phyloP scores from a whole-genome alignment of 1,140 invertebrate species.

The Bombus huntii region DNA sequence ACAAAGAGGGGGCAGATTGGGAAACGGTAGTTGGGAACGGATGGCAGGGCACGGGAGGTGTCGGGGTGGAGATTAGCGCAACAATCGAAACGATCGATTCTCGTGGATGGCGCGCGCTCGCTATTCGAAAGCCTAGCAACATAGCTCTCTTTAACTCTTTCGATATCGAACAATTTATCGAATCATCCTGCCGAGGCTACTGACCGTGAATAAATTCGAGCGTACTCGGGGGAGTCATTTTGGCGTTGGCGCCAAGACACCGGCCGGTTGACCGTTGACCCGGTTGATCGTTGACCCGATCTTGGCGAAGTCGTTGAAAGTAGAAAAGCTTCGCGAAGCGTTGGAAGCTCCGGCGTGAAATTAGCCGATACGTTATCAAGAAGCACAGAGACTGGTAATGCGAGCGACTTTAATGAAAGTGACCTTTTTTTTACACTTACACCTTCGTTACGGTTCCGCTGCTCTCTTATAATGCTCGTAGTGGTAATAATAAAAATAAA shows the following conservation, averaged over 20 bases:
- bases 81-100: slow-evolving; percentile 38
- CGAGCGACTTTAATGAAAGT: slow-evolving; percentile 60
- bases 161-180: slow-evolving; percentile 14
- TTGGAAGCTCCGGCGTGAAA: slow-evolving; percentile 62
- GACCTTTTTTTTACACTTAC: slow-evolving; percentile 6
- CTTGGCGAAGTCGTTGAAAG: slow-evolving; percentile 47
- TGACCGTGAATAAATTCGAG: neutral
- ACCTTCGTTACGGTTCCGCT: slow-evolving; percentile 22
- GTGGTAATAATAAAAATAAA: neutral
- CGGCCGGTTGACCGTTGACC: neutral
- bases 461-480: slow-evolving; percentile 25
- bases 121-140: neutral
- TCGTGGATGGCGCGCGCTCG: neutral
- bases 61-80: neutral
- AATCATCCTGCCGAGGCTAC: neutral
- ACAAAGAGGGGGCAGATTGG: neutral
- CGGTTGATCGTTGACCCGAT: slow-evolving; percentile 7
- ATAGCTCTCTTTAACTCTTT: neutral
- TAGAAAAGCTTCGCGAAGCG: slow-evolving; percentile 28
- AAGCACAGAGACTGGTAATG: slow-evolving; percentile 27
- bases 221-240: neutral
- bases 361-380: slow-evolving; percentile 65
- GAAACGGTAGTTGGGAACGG: neutral
- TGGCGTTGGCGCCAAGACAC: neutral
- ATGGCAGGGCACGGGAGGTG: neutral